A percentile compares a stretch with the other conserved stretches of the same genome.
phyloP scores from a whole-genome alignment of 2,113 vertebrate species.

The Syrrhaptes paradoxus region DNA sequence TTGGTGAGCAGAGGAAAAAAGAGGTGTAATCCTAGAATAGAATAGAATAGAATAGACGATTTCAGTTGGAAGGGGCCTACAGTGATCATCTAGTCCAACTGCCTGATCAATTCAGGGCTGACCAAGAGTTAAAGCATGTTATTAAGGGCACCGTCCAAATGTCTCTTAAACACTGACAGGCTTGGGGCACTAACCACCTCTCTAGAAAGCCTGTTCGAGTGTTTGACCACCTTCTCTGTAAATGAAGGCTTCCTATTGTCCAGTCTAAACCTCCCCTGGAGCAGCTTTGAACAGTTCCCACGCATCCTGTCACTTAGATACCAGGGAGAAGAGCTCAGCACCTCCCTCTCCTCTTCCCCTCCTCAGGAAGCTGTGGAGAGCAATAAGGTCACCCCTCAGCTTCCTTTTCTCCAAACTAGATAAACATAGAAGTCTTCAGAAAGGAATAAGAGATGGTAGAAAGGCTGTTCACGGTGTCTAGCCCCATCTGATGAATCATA shows the following conservation, averaged over 20 bases:
- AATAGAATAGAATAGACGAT: neutral
- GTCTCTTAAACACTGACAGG: neutral
- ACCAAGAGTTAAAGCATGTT: neutral
- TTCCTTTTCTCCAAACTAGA: neutral
- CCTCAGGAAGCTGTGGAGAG: too few species aligned
- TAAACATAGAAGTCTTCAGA: neutral
- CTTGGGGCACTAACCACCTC: too few species aligned
- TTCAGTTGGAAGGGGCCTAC: neutral
- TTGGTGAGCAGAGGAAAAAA: neutral
- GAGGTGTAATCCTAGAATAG: neutral
- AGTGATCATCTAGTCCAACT: neutral
- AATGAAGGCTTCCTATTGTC: too few species aligned
- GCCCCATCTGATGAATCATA: neutral
- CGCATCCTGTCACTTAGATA: too few species aligned
- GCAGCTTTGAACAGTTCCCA: too few species aligned
- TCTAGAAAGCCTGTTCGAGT: too few species aligned
- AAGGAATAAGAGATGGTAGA: neutral
- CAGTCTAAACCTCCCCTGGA: too few species aligned
- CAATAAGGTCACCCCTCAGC: too few species aligned
- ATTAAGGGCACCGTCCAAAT: neutral
- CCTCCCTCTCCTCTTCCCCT: too few species aligned
- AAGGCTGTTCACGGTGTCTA: neutral
- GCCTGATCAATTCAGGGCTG: neutral
- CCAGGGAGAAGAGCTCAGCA: too few species aligned
- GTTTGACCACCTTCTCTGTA: too few species aligned